A percentile compares a stretch with the other conserved stretches of the same genome.
These are phyloP conservation scores for Standfussiana lucernea DNA, from an alignment of 2,888 invertebrate genomes.

Conservation along the genomic window DNA sequence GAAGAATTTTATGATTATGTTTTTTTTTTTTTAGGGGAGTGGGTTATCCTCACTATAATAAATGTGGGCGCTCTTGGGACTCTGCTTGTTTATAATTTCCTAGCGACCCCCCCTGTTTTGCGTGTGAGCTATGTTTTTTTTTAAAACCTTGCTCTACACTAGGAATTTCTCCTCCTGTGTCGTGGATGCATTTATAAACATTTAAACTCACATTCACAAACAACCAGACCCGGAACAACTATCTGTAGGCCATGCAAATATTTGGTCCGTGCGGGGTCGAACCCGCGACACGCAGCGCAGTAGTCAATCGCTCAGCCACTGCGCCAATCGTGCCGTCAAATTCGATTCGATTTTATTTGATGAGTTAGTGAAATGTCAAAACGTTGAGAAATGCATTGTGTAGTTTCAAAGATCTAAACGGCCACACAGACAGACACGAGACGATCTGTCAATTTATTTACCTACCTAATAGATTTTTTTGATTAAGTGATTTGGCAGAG, in stretches of 20 bases:
- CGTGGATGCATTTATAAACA: too few relatives aligned
- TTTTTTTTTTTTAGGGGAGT: conserved; percentile 25
- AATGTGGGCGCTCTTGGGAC: neutral
- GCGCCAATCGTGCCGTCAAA: too few relatives aligned
- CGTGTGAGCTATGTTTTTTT: neutral
- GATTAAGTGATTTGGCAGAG: neutral
- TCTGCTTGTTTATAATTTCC: neutral
- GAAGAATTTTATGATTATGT: conserved; percentile 22
- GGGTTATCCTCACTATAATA: conserved; percentile 2
- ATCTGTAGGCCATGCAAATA: too few relatives aligned
- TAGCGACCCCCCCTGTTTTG: neutral
- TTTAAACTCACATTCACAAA: too few relatives aligned
- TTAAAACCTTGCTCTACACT: too few relatives aligned
- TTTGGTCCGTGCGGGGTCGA: too few relatives aligned
- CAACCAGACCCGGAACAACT: too few relatives aligned
- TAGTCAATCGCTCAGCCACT: too few relatives aligned
- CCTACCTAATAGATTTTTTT: neutral
- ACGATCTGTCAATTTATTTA: neutral
- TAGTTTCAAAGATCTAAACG: neutral
- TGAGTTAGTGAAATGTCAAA: neutral
- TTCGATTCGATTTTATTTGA: too few relatives aligned
- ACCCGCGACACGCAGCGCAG: too few relatives aligned
- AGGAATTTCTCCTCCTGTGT: too few relatives aligned
- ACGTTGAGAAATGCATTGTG: neutral
- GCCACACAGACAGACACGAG: neutral